Evolutionary conservation across 2,797 vertebrate genomes (phyloP).

Genomic region (Naso thynnoides): DNA sequence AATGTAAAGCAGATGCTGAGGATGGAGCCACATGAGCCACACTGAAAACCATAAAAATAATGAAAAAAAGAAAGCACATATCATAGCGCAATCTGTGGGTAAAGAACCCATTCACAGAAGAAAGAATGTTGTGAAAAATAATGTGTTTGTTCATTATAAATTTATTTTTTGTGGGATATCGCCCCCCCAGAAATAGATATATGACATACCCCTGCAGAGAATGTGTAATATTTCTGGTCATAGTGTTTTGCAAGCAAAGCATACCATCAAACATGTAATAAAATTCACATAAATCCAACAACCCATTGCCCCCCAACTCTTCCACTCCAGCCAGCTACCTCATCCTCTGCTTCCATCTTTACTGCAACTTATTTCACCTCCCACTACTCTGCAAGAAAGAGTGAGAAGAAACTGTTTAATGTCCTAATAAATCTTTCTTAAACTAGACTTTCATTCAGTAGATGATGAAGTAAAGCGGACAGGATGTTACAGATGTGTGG

Average conservation of each 20-base stretch:
- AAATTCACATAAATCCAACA: slow-evolving; percentile 4
- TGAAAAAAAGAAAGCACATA: slow-evolving; percentile 40
- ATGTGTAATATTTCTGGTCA: neutral
- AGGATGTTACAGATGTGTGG: neutral
- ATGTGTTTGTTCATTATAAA: slow-evolving; percentile 11
- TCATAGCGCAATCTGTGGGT: slow-evolving; percentile 27
- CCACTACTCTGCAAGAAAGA: neutral
- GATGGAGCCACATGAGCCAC: slow-evolving; percentile 33
- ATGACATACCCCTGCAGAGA: neutral
- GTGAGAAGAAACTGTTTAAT: too few species aligned
- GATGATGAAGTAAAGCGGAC: slow-evolving; percentile 18
- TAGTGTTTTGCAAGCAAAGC: neutral
- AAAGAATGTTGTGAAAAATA: slow-evolving; percentile 20
- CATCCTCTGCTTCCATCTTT: slow-evolving; percentile 2
- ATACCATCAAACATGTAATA: neutral
- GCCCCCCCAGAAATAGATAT: neutral
- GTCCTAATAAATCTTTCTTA: too few species aligned
- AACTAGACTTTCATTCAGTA: slow-evolving; percentile 14
- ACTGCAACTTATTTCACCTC: neutral
- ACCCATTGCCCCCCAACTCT: neutral
- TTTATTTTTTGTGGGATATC: neutral
- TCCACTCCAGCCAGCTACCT: neutral
- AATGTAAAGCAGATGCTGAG: slow-evolving; percentile 51
- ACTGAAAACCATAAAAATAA: slow-evolving; percentile 44
- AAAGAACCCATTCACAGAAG: slow-evolving; percentile 16